A percentile compares a stretch with the other conserved stretches of the same genome.
These are phyloP conservation scores for Spodoptera exigua DNA, from an alignment of 2,888 invertebrate genomes.

Conservation along the genomic window DNA sequence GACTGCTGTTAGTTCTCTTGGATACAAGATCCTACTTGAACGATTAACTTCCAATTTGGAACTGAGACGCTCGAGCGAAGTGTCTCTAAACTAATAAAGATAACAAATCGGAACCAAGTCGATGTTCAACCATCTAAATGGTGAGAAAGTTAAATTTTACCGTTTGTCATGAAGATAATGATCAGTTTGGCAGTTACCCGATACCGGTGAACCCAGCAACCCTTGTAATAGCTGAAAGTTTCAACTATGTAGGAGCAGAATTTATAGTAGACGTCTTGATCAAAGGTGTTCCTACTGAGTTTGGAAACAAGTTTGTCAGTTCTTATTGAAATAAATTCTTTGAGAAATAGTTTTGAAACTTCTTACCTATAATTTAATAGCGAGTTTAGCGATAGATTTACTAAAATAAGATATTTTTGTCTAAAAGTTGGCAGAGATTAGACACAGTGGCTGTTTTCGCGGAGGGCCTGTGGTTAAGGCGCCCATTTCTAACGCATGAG, in stretches of 20 bases:
- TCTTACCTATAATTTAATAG: too few species aligned
- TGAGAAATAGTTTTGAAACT: too few species aligned
- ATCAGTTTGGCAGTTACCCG: conserved; percentile 56
- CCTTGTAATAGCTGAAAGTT: conserved; percentile 48
- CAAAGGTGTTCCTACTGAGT: too few species aligned
- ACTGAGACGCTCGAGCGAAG: conserved; percentile 16
- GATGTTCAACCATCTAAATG: conserved; percentile 19
- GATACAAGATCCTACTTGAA: conserved; percentile 22
- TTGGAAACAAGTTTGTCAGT: too few species aligned
- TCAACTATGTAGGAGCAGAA: conserved; percentile 28
- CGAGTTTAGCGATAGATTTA: too few species aligned
- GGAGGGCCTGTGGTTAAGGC: too few species aligned
- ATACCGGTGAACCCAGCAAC: conserved; percentile 29
- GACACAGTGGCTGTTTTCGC: too few species aligned
- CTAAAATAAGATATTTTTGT: too few species aligned
- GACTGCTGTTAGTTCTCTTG: too few species aligned
- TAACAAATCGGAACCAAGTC: conserved; percentile 42
- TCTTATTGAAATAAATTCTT: too few species aligned
- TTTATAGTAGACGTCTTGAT: conserved; percentile 12
- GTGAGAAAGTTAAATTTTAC: conserved; percentile 37
- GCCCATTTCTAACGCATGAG: too few species aligned
- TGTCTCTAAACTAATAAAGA: conserved; percentile 51
- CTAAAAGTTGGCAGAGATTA: too few species aligned
- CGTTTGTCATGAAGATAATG: conserved; percentile 54
- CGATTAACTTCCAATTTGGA: conserved; percentile 29